Conservation (phyloP, 2,797 vertebrate species). For the Coccyzus lansbergi region DNA sequence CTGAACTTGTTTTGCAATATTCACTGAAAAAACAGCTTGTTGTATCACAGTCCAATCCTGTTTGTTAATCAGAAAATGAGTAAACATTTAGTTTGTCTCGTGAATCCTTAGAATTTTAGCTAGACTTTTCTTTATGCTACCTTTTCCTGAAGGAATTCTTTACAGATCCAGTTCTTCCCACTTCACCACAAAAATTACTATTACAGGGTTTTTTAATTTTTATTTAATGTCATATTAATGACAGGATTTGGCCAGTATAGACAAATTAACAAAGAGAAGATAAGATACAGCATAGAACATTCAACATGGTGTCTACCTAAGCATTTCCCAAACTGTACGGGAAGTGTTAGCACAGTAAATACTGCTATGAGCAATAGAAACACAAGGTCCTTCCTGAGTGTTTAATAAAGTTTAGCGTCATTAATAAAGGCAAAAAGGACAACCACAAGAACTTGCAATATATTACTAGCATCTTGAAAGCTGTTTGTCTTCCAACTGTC, state of each 20-base stretch:
- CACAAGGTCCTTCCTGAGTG: conserved; percentile 63
- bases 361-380: conserved; percentile 67
- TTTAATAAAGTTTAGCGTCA: neutral
- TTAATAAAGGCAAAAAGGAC: neutral
- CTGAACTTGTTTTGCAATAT: neutral
- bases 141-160: neutral
- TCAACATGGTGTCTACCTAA: neutral
- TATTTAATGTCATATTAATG: neutral
- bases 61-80: neutral
- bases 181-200: neutral
- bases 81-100: neutral
- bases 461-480: neutral
- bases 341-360: conserved; percentile 48
- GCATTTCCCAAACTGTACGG: neutral
- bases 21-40: neutral
- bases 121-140: neutral
- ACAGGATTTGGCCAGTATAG: neutral
- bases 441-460: neutral
- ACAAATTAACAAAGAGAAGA: neutral
- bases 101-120: neutral
- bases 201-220: neutral
- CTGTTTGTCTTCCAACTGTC: neutral
- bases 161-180: neutral
- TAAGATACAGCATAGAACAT: neutral
- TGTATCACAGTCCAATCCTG: neutral